Evolutionary conservation across 2,113 vertebrate species (phyloP).

Genomic region (Hirundichthys speculiger): DNA sequence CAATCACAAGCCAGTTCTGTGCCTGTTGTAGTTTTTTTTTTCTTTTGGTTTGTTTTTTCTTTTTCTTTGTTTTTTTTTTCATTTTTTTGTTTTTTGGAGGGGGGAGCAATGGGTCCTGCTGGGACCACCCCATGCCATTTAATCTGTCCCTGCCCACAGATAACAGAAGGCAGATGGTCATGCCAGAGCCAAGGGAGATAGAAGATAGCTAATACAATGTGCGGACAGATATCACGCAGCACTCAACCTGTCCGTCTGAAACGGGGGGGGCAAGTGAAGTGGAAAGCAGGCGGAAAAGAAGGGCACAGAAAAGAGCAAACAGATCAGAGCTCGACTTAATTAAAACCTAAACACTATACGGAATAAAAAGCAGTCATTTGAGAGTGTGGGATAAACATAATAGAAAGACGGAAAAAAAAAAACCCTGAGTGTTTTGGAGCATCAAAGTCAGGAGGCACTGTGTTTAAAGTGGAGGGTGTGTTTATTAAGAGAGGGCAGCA

Average conservation of each 20-base stretch:
- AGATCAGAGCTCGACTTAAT: conserved; percentile 27
- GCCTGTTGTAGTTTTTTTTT: conserved; percentile 35
- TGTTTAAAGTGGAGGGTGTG: conserved; percentile 60
- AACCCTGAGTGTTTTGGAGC: conserved; percentile 31
- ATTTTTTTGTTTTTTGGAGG: background rate
- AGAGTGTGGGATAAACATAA: conserved; percentile 56
- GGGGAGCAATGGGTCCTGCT: conserved; percentile 53
- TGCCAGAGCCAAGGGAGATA: conserved; percentile 59
- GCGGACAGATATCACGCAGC: conserved; percentile 46
- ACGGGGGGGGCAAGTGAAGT: conserved; percentile 21
- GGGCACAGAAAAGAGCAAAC: conserved; percentile 9
- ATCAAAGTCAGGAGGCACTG: conserved; percentile 62
- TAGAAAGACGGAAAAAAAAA: conserved; percentile 27
- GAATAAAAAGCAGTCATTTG: too few species aligned
- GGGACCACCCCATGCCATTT: conserved; percentile 74
- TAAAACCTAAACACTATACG: conserved; percentile 45
- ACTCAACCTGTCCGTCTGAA: conserved; percentile 56
- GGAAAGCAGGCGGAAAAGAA: conserved; percentile 24
- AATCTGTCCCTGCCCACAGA: conserved; percentile 73
- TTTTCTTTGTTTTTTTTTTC: too few species aligned
- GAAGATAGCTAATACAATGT: conserved; percentile 58
- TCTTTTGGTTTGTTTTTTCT: background rate
- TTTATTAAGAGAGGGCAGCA: conserved; percentile 74
- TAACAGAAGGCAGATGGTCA: conserved; percentile 78
- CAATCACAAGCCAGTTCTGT: conserved; percentile 47